Base-by-base conservation (phyloP, 2,888 invertebrate genomes). In the Hydropsyche betteni region DNA sequence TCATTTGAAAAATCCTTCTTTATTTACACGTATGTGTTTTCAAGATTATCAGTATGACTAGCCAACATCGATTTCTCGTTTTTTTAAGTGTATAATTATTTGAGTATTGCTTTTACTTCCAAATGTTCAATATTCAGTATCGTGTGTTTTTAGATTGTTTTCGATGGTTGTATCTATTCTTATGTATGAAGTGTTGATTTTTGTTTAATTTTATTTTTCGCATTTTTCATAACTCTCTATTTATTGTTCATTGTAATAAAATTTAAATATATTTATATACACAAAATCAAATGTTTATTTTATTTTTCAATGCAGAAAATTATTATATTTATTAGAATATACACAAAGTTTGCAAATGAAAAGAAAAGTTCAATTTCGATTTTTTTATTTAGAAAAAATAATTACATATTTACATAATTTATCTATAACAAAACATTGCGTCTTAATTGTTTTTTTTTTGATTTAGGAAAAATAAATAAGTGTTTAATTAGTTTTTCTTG, bases 331-430 rank as follows among this genome's bases (percentile, higher is more conserved):
- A 6, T 1, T 44, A 44, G 24, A 24, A 24, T 24, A 24, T 24
- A 24, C 24, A 24, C 24, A 24, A 24, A 24, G 24, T 24, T 24
- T 24, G 1, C 24, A 24, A 55, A 55, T 10, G 6, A 24, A 55
- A 24, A 55, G 55, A 33, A 58, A 6, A 14, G 74, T 71, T 71
- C 53, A 74, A 71, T 75, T 68, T 55, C 44, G 24, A 69, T 69
- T 44, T 68, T 69, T 76, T 77, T 77, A 76, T 76, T 76, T 75
- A 78, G 74, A 74, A 79, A 79, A 75, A 78, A 77, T 71, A 77
- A 79, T 78, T 80, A 77, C 77, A 80, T 80, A 79, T 78, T 79
- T 79, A 78, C 78, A 80, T 77, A 78, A 77, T 78, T 78, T 77
- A 79, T 78, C 78, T 80, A 78, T 78, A 74, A 76, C 74, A 75